Evolutionary conservation across 1,140 invertebrate genomes (phyloP).

Genomic region (Pentalonia nigronervosa): DNA sequence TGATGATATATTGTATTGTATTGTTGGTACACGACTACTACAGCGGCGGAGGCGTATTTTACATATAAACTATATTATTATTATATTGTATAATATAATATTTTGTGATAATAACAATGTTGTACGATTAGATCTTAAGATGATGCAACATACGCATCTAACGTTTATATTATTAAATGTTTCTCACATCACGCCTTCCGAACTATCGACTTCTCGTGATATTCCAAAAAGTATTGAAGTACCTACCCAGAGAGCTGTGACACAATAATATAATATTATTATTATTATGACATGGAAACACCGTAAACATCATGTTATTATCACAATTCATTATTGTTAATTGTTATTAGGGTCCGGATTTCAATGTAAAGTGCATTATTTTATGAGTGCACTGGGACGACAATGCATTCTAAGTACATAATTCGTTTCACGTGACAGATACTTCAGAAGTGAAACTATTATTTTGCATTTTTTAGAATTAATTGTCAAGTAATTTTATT

Average conservation of each 20-base stretch:
- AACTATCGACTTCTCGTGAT: background rate
- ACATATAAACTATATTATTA: background rate
- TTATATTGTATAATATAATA: background rate
- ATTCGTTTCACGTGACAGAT: no score
- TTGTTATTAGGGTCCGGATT: no score
- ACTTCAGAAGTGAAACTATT: no score
- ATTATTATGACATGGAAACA: background rate
- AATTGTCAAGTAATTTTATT: no score
- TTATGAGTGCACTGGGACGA: no score
- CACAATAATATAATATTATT: background rate
- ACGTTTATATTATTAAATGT: background rate
- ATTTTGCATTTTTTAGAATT: no score
- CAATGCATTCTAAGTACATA: no score
- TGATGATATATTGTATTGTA: background rate
- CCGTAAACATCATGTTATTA: background rate
- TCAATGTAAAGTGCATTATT: no score
- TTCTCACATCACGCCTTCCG: background rate
- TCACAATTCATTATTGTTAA: background rate
- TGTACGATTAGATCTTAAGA: background rate
- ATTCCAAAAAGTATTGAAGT: background rate
- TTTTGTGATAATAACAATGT: background rate
- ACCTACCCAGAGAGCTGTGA: background rate
- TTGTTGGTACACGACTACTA: background rate
- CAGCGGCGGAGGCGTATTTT: background rate
- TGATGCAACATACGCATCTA: background rate